Conservation (phyloP, 2,888 invertebrate species). For the Ophion ellenae region DNA sequence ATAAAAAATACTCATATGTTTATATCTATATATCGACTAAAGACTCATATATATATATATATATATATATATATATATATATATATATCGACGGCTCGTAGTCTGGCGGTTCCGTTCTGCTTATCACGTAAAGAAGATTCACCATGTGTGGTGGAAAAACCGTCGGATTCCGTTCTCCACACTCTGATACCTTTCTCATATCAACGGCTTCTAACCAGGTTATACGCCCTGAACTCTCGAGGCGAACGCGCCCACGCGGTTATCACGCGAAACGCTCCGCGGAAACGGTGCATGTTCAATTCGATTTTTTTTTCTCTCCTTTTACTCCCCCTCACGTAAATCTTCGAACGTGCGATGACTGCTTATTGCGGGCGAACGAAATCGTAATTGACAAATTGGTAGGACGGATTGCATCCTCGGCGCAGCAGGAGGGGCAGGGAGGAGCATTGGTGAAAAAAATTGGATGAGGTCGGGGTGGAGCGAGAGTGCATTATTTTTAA, state of each 20-base stretch:
- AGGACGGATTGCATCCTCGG: background rate
- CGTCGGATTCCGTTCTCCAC: conserved; percentile 80
- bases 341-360: conserved; percentile 44
- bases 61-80: background rate
- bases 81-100: conserved; percentile 55
- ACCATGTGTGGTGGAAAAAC: conserved; percentile 74
- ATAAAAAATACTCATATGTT: background rate
- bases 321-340: background rate
- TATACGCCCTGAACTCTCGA: conserved; percentile 78
- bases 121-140: conserved; percentile 81
- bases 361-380: conserved; percentile 70
- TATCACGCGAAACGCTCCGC: conserved; percentile 79
- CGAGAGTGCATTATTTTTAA: background rate
- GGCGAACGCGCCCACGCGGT: conserved; percentile 70
- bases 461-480: background rate
- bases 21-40: background rate
- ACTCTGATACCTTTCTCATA: conserved; percentile 81
- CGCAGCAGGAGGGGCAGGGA: background rate
- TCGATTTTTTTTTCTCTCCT: conserved; percentile 48
- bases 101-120: conserved; percentile 82
- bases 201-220: conserved; percentile 81
- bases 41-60: background rate
- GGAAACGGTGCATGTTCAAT: conserved; percentile 64
- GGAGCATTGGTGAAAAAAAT: background rate
- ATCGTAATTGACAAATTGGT: background rate